A percentile compares a stretch with the other conserved stretches of the same genome.
Evolutionary conservation across 1,140 invertebrate species (phyloP).

Genomic region (Battus philenor): DNA sequence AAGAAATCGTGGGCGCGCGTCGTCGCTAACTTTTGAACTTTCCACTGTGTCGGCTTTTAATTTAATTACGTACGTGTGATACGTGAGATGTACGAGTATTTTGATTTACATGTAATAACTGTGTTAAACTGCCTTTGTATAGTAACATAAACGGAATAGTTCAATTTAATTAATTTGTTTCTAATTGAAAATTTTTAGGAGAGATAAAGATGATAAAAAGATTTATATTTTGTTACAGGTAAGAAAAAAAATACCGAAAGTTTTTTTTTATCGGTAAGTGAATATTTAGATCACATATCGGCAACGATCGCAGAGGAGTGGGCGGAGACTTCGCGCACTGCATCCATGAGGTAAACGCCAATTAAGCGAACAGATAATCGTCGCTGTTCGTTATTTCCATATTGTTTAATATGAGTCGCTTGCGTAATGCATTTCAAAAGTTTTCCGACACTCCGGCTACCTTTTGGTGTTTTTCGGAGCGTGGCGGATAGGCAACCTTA

Average conservation of each 20-base stretch:
- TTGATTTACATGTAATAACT: constrained; percentile 12
- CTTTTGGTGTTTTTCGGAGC: constrained; percentile 73
- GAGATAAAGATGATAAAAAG: constrained; percentile 4
- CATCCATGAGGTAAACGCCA: constrained; percentile 55
- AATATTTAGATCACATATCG: constrained; percentile 27
- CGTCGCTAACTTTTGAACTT: constrained; percentile 29
- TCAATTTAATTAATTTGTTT: no score
- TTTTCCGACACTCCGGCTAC: constrained; percentile 64
- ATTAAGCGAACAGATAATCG: constrained; percentile 69
- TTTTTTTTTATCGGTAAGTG: constrained; percentile 26
- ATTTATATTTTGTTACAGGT: constrained; percentile 56
- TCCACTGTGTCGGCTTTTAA: constrained; percentile 6
- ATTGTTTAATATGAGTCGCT: constrained; percentile 70
- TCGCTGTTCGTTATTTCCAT: constrained; percentile 60
- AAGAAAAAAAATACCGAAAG: constrained; percentile 28
- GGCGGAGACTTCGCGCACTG: constrained; percentile 25
- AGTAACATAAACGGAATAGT: no score
- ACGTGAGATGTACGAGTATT: constrained; percentile 2
- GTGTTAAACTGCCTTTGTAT: no score
- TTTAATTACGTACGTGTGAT: constrained; percentile 8
- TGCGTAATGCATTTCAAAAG: constrained; percentile 70
- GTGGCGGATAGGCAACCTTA: constrained; percentile 73
- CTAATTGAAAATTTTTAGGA: no score
- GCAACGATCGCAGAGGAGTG: constrained; percentile 20
- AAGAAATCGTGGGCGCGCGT: constrained; percentile 14